phyloP scores from a whole-genome alignment of 1,140 invertebrate genomes.

The Drosophila cardini region DNA sequence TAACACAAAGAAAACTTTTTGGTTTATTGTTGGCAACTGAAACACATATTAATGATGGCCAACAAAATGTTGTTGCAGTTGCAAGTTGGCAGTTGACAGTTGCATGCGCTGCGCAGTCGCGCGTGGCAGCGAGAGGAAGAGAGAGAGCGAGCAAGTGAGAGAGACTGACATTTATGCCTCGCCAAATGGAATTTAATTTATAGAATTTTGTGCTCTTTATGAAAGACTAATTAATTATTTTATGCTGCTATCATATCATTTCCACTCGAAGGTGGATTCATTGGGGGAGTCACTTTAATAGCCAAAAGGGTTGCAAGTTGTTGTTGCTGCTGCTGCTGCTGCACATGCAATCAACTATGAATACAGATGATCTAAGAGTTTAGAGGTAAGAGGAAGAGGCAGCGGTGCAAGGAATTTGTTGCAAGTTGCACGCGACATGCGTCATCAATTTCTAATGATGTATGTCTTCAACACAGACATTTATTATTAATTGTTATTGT shows the following conservation, averaged over 20 bases:
- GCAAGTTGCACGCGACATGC: constrained; percentile 77
- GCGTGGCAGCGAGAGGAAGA: constrained; percentile 40
- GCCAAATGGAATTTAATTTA: constrained; percentile 78
- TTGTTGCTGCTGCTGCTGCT: constrained; percentile 15
- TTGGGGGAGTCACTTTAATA: constrained; percentile 18
- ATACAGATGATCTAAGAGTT: constrained; percentile 25
- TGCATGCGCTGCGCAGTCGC: constrained; percentile 53
- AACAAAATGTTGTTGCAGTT: constrained; percentile 45
- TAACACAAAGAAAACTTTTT: constrained; percentile 60
- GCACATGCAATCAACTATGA: constrained; percentile 57
- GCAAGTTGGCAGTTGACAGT: constrained; percentile 24
- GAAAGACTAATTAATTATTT: constrained; percentile 77
- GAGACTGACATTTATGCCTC: constrained; percentile 72
- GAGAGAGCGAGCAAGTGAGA: too few relatives aligned
- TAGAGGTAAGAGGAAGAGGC: not conserved
- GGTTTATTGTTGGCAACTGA: not conserved
- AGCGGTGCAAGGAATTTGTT: constrained; percentile 8
- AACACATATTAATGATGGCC: constrained; percentile 48
- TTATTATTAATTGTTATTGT: constrained; percentile 50
- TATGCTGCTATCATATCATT: constrained; percentile 36
- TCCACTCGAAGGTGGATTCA: constrained; percentile 34
- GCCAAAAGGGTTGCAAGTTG: constrained; percentile 53
- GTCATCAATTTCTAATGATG: constrained; percentile 83
- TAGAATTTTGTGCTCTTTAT: constrained; percentile 83
- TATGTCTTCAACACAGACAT: constrained; percentile 69